phyloP scores from a whole-genome alignment of 2,888 invertebrate genomes.

The Callyntrura guangdongensis region DNA sequence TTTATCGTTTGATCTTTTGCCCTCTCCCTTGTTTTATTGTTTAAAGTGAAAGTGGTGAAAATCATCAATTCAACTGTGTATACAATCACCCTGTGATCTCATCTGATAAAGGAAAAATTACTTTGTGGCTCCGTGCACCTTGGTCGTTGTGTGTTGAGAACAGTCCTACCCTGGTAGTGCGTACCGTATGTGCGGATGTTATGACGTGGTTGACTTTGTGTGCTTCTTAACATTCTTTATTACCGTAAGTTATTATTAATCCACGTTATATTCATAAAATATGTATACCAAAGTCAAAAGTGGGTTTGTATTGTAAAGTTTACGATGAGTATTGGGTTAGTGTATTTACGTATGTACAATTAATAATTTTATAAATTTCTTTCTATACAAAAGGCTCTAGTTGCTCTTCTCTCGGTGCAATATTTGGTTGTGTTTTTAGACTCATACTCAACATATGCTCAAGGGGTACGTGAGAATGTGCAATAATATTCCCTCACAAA shows the following conservation, averaged over 20 bases:
- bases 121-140: not conserved
- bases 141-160: constrained; percentile 4
- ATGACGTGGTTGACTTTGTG: constrained; percentile 81
- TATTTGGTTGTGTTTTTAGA: constrained; percentile 80
- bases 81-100: not conserved
- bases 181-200: constrained; percentile 80
- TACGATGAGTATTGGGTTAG: too few relatives aligned
- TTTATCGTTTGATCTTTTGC: not conserved
- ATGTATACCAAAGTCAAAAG: too few relatives aligned
- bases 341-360: too few relatives aligned
- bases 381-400: constrained; percentile 78
- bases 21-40: not conserved
- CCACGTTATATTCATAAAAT: too few relatives aligned
- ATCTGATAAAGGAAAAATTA: not conserved
- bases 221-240: constrained; percentile 83
- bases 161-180: not conserved
- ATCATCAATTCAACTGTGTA: too few relatives aligned
- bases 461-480: constrained; percentile 59
- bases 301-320: too few relatives aligned
- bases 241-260: constrained; percentile 80
- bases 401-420: constrained; percentile 80
- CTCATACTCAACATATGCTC: constrained; percentile 71
- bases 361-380: too few relatives aligned
- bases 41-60: constrained; percentile 25
- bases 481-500: too few relatives aligned